Base-by-base conservation (phyloP, 2,888 invertebrate species). In the Cacoxenus indagator region DNA sequence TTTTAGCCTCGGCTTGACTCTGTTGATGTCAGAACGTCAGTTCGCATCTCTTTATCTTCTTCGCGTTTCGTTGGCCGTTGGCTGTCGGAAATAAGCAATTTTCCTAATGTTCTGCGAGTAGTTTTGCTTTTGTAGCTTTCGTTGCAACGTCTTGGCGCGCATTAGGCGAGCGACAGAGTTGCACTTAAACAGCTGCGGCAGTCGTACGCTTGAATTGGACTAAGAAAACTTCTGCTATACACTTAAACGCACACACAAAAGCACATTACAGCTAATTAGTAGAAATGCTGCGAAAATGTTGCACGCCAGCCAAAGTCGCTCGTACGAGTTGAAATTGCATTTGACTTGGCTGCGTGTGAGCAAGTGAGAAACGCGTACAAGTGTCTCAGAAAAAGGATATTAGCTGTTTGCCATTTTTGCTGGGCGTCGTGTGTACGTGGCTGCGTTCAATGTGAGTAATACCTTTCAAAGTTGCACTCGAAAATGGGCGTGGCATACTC, bases 251-350 rank as follows among this genome's bases (percentile, higher is more conserved):
- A 51, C 4, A 19, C 19, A 51, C 5, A 19, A 17, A 6, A 9
- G n/a, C 27, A 19, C 19, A 62, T 62, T 45, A 62, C 43, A 62
- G 43, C 61, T 62, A 62, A 62, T 62, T 62, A 62, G 43, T n/a
- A 62, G 22, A 45, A 57, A 43, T 62, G 61, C 45, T 26, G 26
- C 19, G n/a, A 26, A 55, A 17, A 55, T 27, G 55, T 27, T 55
- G 55, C 11, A 55, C 43, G 17, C 17, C 6, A 51, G 22, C 19
- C 51, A 62, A 26, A 55, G 55, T 27, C 55, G 55, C 45, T 62
- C 24, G 24, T 22, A 9, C 37, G n/a, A n/a, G n/a, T 31, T n/a
- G 61, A 62, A 62, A 78, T 80, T 75, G 81, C 83, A 76, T 71
- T 75, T 67, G 64, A 31, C 65, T 54, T 22, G 43, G 37, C 19